Evolutionary conservation across 2,113 vertebrate genomes (phyloP).

Genomic region (Burhinus oedicnemus): DNA sequence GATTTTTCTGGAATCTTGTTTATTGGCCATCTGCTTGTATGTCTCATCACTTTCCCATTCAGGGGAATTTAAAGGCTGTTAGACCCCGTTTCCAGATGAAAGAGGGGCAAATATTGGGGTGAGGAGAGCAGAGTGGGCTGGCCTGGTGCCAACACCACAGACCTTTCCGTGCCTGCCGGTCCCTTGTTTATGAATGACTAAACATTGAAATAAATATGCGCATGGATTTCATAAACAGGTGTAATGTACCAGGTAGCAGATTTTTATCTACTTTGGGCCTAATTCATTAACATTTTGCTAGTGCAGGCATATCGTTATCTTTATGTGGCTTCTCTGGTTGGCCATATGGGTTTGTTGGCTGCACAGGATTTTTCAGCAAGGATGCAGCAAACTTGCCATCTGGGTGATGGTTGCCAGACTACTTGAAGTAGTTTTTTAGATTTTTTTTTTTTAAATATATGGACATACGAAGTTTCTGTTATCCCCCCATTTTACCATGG

Average conservation of each 20-base stretch:
- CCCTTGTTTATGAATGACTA: neutral
- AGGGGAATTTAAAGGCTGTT: neutral
- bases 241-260: constrained; percentile 32
- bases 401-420: neutral
- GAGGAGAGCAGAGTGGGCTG: neutral
- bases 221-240: neutral
- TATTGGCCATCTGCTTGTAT: neutral
- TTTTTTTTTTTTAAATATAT: neutral
- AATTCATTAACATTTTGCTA: constrained; percentile 43
- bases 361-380: constrained; percentile 27
- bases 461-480: neutral
- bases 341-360: constrained; percentile 51
- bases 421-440: neutral
- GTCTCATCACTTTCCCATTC: neutral
- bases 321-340: constrained; percentile 20
- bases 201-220: neutral
- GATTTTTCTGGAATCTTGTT: neutral
- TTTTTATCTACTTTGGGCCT: constrained; percentile 29
- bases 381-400: constrained; percentile 39
- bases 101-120: neutral
- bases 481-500: neutral
- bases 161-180: neutral
- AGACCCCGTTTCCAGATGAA: neutral
- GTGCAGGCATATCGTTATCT: neutral
- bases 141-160: neutral